Percentiles rank a stretch among this genome's conserved stretches.
phyloP scores from a whole-genome alignment of 2,888 invertebrate genomes.

The Branchipolynoe longqiensis region DNA sequence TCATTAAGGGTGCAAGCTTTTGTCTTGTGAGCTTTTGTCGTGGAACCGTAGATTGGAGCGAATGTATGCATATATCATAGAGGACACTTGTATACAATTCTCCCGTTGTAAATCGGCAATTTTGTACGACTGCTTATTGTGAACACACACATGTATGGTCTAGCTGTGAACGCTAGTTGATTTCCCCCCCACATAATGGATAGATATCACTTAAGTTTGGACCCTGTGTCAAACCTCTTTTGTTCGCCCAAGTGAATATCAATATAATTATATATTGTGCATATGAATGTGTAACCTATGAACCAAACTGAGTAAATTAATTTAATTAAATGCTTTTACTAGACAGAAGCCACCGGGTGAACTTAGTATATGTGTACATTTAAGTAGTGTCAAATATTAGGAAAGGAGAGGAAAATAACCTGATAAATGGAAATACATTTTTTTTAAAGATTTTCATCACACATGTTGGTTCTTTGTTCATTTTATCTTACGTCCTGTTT shows the following conservation, averaged over 20 bases:
- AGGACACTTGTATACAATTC: no score
- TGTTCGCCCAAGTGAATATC: constrained; percentile 30
- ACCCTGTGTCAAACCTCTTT: not conserved
- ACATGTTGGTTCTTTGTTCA: not conserved
- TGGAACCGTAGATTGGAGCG: no score
- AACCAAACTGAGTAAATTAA: constrained; percentile 19
- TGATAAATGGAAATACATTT: not conserved
- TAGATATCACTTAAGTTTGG: no score
- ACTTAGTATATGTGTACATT: constrained; percentile 45
- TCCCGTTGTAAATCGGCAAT: no score
- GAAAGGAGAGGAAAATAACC: constrained; percentile 36
- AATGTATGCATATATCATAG: no score
- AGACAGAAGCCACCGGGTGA: not conserved
- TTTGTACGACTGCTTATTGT: no score
- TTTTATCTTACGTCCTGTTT: no score
- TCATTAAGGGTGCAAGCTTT: no score
- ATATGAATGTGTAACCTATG: constrained; percentile 8
- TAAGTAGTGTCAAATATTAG: constrained; percentile 27
- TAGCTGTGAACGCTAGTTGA: no score
- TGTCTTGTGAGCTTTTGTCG: no score
- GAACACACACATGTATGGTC: no score
- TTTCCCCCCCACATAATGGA: no score
- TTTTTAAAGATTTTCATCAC: constrained; percentile 24
- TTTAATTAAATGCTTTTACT: constrained; percentile 14
- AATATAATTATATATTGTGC: constrained; percentile 42